Evolutionary conservation across 1,140 invertebrate species (phyloP), one percentile per base, ranked within the genome.

Genomic region (Apocrypta bakeri): DNA sequence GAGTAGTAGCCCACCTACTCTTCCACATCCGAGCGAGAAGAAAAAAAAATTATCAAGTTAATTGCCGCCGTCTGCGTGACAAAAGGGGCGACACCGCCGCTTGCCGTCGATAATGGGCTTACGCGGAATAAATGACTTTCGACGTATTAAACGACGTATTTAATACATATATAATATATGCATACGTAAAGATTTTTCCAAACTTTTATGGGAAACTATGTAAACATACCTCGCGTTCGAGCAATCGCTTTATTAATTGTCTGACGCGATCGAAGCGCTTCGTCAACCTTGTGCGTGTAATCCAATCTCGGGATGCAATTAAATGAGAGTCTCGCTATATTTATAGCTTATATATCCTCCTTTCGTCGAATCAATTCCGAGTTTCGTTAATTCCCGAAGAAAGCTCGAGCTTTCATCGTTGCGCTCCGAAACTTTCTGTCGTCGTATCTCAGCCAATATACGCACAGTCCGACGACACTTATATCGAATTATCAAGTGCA

Each of bases 401-500:
- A n/a, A 33, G 48, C 48, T 56, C 27, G 56, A 29, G 33, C n/a
- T 77, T 76, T 77, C 24, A n/a, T 40, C 17, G 11, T 12, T 27
- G 31, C 25, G 61, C 21, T 7, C 17, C 33, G 56, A 42, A 77
- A 42, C 11, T 21, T 66, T 77, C 24, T n/a, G 33, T 79, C 25
- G 11, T 66, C 63, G 24, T 4, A n/a, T 69, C 24, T 12, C 2
- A 4, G 42, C 14, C 3, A 3, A 14, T 56, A 2, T 56, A 17
- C 6, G 6, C 0, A 14, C 6, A 4, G 48, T 56, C 83, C 79
- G 33, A 71, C 3, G 66, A 31, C 68, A 79, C 77, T 78, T 81
- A 84, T 75, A 84, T 81, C 40, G 69, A 81, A 75, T 75, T 74
- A 81, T 81, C 79, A 75, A 69, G 27, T 69, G 63, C 42, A 68